Evolutionary conservation across 64 coral and sea anemone genomes (phyloP).

Genomic region (Montipora sp.): DNA sequence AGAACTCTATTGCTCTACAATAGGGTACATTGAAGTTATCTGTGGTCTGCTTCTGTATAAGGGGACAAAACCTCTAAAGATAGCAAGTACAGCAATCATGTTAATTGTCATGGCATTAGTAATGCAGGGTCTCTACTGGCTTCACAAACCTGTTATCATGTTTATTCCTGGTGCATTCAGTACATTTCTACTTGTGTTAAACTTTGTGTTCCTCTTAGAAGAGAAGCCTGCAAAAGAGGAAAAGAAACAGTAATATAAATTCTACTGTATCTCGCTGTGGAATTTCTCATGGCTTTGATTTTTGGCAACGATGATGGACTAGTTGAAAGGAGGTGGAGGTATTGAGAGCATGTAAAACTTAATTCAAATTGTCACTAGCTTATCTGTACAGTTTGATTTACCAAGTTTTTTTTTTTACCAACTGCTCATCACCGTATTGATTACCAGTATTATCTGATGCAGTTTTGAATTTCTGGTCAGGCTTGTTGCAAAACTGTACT

Average conservation of each 20-base stretch:
- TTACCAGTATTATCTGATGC: too few species aligned
- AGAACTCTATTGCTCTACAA: conserved; percentile 38
- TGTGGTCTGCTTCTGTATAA: conserved; percentile 58
- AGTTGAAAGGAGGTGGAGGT: too few species aligned
- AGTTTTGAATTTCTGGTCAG: too few species aligned
- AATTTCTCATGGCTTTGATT: too few species aligned
- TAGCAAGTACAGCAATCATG: conserved; percentile 48
- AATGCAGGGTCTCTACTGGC: conserved; percentile 54
- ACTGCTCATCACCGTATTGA: too few species aligned
- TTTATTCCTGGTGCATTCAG: conserved; percentile 46
- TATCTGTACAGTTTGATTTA: too few species aligned
- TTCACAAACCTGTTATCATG: conserved; percentile 42
- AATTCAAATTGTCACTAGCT: too few species aligned
- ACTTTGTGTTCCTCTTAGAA: conserved; percentile 45
- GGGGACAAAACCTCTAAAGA: conserved; percentile 53
- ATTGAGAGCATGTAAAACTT: too few species aligned
- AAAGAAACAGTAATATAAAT: not conserved
- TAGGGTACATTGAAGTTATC: conserved; percentile 65
- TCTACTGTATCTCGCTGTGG: not conserved
- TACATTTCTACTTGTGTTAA: conserved; percentile 52
- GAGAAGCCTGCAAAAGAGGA: conserved; percentile 11
- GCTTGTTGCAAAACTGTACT: too few species aligned
- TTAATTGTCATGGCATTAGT: conserved; percentile 63
- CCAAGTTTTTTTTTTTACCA: too few species aligned
- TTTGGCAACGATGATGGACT: too few species aligned